These are phyloP conservation scores for Cephonodes hylas DNA, from an alignment of 2,888 invertebrate species.

Conservation along the genomic window DNA sequence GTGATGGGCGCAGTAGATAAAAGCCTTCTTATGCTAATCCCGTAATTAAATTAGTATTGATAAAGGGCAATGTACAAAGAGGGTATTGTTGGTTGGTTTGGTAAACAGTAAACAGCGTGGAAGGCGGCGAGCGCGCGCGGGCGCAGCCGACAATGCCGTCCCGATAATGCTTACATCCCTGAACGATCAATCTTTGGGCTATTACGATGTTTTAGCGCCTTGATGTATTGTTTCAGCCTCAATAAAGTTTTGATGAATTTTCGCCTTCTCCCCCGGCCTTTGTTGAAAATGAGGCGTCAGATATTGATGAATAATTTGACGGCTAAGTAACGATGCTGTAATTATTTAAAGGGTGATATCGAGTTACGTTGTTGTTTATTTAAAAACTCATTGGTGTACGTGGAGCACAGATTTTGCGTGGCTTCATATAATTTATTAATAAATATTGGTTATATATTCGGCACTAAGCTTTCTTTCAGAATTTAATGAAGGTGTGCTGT, in stretches of 20 bases:
- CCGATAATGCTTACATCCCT: constrained; percentile 64
- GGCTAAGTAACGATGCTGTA: constrained; percentile 57
- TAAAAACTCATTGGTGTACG: constrained; percentile 5
- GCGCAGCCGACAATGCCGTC: constrained; percentile 53
- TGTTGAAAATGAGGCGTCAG: constrained; percentile 68
- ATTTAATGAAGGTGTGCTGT: too few relatives aligned
- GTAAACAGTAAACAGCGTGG: constrained; percentile 46
- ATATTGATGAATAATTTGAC: constrained; percentile 77
- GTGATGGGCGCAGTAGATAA: neutral
- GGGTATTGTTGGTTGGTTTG: constrained; percentile 50
- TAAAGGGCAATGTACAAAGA: constrained; percentile 29
- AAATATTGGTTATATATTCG: too few relatives aligned
- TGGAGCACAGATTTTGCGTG: neutral
- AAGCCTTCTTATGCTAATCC: constrained; percentile 29
- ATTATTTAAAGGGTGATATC: constrained; percentile 57
- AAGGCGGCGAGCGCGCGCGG: constrained; percentile 29
- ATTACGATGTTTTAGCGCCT: constrained; percentile 79
- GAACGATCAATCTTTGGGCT: constrained; percentile 76
- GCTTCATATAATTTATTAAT: neutral
- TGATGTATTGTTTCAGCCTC: constrained; percentile 80
- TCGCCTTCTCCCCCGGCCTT: constrained; percentile 66
- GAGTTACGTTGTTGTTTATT: constrained; percentile 30
- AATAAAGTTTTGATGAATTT: constrained; percentile 81
- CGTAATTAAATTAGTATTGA: constrained; percentile 54
- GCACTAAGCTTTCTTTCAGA: too few relatives aligned